phyloP scores from a whole-genome alignment of 2,113 vertebrate species.

The Myrmophylax atrothorax region DNA sequence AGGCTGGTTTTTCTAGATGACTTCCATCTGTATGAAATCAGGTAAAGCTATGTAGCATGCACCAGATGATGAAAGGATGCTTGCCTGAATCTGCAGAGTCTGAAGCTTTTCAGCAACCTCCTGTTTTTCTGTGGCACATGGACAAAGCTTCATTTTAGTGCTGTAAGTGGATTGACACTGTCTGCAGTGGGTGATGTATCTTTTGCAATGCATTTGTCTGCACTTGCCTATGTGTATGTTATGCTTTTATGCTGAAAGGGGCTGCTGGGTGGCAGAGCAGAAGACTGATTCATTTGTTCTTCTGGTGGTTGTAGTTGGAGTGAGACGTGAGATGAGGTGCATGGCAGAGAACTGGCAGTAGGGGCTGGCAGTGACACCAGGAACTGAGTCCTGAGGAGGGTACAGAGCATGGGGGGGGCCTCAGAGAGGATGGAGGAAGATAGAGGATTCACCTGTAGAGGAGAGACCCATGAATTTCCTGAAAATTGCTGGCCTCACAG shows the following conservation, averaged over 20 bases:
- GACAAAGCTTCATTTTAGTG: background rate
- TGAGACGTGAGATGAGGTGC: background rate
- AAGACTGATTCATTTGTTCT: background rate
- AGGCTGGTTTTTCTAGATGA: background rate
- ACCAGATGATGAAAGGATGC: background rate
- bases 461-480: background rate
- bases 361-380: background rate
- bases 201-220: background rate
- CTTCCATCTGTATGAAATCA: background rate
- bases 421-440: background rate
- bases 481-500: background rate
- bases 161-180: rapidly evolving
- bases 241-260: background rate
- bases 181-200: background rate
- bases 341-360: background rate
- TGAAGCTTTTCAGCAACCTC: background rate
- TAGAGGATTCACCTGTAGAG: background rate
- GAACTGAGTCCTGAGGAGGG: background rate
- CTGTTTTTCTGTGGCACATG: rapidly evolving
- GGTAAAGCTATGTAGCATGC: background rate
- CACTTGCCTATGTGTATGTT: background rate
- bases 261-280: background rate
- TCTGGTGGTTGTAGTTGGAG: background rate
- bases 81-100: background rate
- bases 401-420: background rate